Evolutionary conservation across 1,140 invertebrate species (phyloP).

Genomic region (Ips nitidus): DNA sequence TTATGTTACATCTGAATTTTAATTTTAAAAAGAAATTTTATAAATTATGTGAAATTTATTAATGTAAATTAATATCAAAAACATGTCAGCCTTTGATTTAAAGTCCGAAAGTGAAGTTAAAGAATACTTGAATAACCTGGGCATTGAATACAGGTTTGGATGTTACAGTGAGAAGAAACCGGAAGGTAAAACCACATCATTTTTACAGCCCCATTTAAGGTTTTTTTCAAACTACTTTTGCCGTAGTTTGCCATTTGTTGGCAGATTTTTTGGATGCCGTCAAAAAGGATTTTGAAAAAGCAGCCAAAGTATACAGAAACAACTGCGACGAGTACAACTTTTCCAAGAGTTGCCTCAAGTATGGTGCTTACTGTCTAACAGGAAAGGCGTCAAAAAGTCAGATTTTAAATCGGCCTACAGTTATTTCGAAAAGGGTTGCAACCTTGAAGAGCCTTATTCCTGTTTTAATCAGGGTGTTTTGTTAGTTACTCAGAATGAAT

Average conservation of each 20-base stretch:
- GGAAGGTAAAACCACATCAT: constrained; percentile 61
- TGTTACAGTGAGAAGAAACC: constrained; percentile 82
- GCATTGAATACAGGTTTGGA: constrained; percentile 89
- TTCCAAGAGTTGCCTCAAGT: constrained; percentile 83
- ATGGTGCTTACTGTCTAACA: constrained; percentile 68
- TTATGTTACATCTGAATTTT: no score
- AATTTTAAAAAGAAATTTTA: not conserved
- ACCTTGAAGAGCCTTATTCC: constrained; percentile 64
- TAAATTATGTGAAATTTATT: constrained; percentile 8
- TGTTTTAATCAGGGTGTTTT: constrained; percentile 78
- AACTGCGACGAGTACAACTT: constrained; percentile 85
- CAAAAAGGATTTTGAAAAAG: constrained; percentile 75
- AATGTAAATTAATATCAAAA: no score
- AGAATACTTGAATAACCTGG: constrained; percentile 83
- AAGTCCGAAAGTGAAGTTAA: constrained; percentile 84
- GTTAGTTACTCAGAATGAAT: constrained; percentile 57
- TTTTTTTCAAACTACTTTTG: not conserved
- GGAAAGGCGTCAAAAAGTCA: constrained; percentile 62
- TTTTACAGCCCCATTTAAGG: not conserved
- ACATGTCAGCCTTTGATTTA: constrained; percentile 63
- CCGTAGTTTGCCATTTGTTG: constrained; percentile 82
- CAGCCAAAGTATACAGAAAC: constrained; percentile 73
- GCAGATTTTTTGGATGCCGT: constrained; percentile 86
- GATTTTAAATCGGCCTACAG: constrained; percentile 56
- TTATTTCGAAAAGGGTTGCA: constrained; percentile 81